Conservation (phyloP, 2,113 vertebrate species). For the Semicossyphus pulcher region DNA sequence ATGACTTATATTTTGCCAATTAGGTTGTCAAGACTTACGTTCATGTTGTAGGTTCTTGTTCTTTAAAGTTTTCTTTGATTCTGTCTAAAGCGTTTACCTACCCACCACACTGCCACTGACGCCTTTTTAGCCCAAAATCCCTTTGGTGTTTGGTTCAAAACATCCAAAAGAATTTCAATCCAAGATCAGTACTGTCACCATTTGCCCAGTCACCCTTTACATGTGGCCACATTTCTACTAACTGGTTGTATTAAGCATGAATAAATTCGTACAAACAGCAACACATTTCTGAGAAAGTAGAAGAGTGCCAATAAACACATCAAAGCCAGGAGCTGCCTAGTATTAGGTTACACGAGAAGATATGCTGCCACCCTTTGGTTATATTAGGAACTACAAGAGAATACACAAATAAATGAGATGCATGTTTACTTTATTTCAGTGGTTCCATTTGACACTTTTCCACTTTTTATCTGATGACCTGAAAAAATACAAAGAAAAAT, state of each 20-base stretch:
- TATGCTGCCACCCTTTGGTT: conserved; percentile 40
- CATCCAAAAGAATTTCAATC: conserved; percentile 28
- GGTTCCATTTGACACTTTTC: not conserved
- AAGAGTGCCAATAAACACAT: conserved; percentile 3
- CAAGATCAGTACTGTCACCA: not conserved
- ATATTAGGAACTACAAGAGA: conserved; percentile 38
- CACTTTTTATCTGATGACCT: not conserved
- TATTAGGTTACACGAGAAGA: conserved; percentile 6
- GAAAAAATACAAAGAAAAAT: not conserved
- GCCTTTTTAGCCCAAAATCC: no score
- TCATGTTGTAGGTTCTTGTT: no score
- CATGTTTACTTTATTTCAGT: conserved; percentile 37
- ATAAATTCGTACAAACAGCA: no score
- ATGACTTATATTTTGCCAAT: not conserved
- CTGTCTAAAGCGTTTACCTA: no score
- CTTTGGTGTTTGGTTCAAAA: conserved; percentile 27
- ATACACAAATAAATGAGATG: not conserved
- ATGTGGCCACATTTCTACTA: not conserved
- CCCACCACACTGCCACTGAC: no score
- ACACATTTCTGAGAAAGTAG: not conserved
- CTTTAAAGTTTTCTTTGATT: no score
- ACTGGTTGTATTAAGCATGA: not conserved
- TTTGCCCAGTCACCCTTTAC: not conserved
- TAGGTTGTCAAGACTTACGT: no score
- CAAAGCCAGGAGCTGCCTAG: not conserved